Evolutionary conservation across 2,797 vertebrate genomes (phyloP).

Genomic region (Molossus alvarezi): DNA sequence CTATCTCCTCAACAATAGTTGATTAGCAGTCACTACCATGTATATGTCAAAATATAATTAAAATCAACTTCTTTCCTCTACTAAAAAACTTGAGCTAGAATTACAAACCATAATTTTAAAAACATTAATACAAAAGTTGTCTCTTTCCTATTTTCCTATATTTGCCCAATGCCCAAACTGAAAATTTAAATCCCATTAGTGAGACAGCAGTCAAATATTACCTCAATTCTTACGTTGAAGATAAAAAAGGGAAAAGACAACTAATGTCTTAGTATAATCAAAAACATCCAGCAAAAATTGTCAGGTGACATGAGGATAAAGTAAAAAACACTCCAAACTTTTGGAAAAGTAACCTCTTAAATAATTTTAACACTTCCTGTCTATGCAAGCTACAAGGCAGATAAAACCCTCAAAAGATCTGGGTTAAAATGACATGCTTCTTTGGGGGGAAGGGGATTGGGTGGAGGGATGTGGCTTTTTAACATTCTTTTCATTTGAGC

Average conservation of each 20-base stretch:
- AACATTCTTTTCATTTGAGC: constrained; percentile 58
- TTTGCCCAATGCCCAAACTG: background rate
- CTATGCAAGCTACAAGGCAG: constrained; percentile 54
- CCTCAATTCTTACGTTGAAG: background rate
- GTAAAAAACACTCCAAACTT: constrained; percentile 22
- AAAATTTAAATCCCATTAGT: constrained; percentile 7
- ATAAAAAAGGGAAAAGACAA: constrained; percentile 35
- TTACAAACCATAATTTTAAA: constrained; percentile 8
- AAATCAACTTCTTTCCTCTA: constrained; percentile 62
- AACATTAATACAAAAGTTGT: constrained; percentile 42
- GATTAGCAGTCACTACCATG: background rate
- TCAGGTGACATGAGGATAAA: constrained; percentile 52
- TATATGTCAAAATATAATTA: constrained; percentile 53
- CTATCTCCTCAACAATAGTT: constrained; percentile 29
- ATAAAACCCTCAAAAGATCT: constrained; percentile 54
- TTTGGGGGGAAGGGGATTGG: background rate
- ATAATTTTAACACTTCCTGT: constrained; percentile 36
- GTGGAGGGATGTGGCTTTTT: background rate
- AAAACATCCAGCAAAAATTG: constrained; percentile 55
- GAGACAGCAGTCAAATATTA: background rate
- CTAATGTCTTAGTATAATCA: constrained; percentile 35
- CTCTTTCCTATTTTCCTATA: constrained; percentile 19
- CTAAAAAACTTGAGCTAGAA: constrained; percentile 17
- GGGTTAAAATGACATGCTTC: constrained; percentile 11
- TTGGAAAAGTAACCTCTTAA: constrained; percentile 49